Evolutionary conservation across 2,113 vertebrate species (phyloP), one percentile per base, ranked within the genome.

Genomic region (Dendropsophus ebraccatus): DNA sequence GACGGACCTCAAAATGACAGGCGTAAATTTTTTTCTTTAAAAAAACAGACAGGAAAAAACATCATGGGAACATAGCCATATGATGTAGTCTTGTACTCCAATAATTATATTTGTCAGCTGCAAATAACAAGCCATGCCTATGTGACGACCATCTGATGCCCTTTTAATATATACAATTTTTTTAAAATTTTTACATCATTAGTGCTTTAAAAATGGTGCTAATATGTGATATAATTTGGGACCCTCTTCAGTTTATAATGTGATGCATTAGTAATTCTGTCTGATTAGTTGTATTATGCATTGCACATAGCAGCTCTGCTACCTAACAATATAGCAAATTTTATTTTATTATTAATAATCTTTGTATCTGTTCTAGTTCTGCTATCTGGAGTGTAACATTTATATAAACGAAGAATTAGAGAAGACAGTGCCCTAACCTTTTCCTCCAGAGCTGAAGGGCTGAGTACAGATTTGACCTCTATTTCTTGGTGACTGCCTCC

Each of bases 381-480:
- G 17, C 17, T 16, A 17, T 17, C 32, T 37, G 65, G 30, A 35
- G 16, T 69, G 30, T 69, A 9, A 69, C 32, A 35, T 69, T 19
- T 10, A 21, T 37, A 17, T 69, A 35, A 69, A 69, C 19, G 30
- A 69, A 69, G 65, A 69, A 69, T 30, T 67, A 1, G 5, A 21
- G 23, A 41, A n/a, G 30, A 70, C 17, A 56, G 19, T 37, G 17
- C 19, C 76, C 54, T 41, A 79, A 79, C 52, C 30, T 79, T 78
- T 78, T 41, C 52, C 37, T 19, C 52, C 30, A 49, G 25, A 76
- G 30, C 14, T 17, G 50, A 35, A 45, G 77, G 32, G 35, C 37
- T 45, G 19, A 41, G 54, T 56, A 81, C n/a, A 47, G n/a, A 47
- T 45, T 65, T 81, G 78, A 81, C 35, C 78, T 65, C 56, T 58